Percentiles rank a stretch among this genome's conserved stretches.
phyloP scores from a whole-genome alignment of 2,113 vertebrate genomes.

The Syrmaticus mikado region DNA sequence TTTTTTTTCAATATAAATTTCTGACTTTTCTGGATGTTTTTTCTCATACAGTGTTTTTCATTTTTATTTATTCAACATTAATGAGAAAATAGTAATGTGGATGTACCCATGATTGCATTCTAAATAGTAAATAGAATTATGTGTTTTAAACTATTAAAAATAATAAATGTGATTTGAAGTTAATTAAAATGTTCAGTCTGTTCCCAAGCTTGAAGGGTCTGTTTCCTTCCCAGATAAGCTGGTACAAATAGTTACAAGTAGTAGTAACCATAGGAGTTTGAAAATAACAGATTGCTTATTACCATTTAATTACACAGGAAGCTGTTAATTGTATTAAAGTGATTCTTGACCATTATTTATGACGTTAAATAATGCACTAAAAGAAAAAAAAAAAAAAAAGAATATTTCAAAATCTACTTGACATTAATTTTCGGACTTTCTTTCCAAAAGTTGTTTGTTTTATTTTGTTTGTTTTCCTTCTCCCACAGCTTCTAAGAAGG shows the following conservation, averaged over 20 bases:
- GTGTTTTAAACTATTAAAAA: not conserved
- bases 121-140: not conserved
- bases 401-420: not conserved
- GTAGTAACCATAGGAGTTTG: not conserved
- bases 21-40: not conserved
- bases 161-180: not conserved
- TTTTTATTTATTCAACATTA: not conserved
- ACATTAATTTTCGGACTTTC: not conserved
- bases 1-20: not conserved
- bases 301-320: not conserved
- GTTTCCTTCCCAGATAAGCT: not conserved
- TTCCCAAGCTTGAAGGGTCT: not conserved
- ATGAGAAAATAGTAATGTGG: not conserved
- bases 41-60: not conserved
- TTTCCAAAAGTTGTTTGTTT: not conserved
- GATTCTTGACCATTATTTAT: not conserved
- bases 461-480: accelerated
- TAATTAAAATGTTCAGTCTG: not conserved
- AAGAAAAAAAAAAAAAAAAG: not conserved
- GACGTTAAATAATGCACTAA: not conserved
- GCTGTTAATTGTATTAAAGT: not conserved
- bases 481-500: not conserved
- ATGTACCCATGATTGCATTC: not conserved
- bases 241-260: not conserved
- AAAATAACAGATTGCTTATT: not conserved